phyloP scores from a whole-genome alignment of 2,113 vertebrate species.

The Amphiprion ocellaris region DNA sequence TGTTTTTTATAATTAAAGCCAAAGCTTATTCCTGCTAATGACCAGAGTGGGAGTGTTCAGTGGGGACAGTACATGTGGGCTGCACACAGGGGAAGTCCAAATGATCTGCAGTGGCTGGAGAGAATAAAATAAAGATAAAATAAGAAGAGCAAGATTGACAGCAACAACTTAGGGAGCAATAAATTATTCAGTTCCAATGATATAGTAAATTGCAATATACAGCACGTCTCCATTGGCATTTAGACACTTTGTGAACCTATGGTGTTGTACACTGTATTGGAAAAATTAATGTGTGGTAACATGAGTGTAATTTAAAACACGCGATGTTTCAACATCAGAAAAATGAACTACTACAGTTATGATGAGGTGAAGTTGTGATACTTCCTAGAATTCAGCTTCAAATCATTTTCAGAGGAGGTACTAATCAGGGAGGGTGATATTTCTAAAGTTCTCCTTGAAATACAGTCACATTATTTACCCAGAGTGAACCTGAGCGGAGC shows the following conservation, averaged over 20 bases:
- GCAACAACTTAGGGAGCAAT: neutral
- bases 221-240: no score
- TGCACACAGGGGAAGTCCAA: constrained; percentile 38
- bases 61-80: constrained; percentile 54
- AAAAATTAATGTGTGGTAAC: no score
- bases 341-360: constrained; percentile 9
- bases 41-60: constrained; percentile 66
- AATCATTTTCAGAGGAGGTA: neutral
- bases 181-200: no score
- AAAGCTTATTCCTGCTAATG: constrained; percentile 81
- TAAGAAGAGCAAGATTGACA: constrained; percentile 18
- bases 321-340: constrained; percentile 7
- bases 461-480: constrained; percentile 13
- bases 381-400: constrained; percentile 22
- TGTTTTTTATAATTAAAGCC: constrained; percentile 82
- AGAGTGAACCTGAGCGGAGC: constrained; percentile 18
- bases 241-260: no score
- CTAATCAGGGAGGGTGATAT: neutral
- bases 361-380: constrained; percentile 16
- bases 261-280: no score
- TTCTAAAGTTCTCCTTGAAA: neutral
- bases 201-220: no score
- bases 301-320: no score
- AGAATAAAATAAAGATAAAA: constrained; percentile 24
- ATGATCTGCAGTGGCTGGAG: constrained; percentile 30